Evolutionary conservation across 2,797 vertebrate genomes (phyloP).

Genomic region (Tapirus indicus): DNA sequence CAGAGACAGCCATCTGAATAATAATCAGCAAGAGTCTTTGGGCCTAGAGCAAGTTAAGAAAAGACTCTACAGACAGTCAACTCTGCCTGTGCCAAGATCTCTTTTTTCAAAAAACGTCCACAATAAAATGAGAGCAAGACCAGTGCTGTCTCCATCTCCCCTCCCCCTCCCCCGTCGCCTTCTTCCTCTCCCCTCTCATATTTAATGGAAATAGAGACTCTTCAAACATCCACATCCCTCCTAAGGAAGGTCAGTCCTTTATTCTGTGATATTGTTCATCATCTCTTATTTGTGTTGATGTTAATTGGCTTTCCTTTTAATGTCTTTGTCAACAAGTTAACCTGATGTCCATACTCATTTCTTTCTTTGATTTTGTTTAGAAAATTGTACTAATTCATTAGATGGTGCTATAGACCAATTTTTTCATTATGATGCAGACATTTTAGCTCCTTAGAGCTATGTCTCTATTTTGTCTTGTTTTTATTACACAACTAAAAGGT

Average conservation of each 20-base stretch:
- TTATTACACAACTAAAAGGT: background rate
- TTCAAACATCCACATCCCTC: background rate
- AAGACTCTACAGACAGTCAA: background rate
- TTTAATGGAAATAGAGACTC: background rate
- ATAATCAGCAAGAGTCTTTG: background rate
- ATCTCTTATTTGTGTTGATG: background rate
- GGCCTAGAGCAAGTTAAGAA: background rate
- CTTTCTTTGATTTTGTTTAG: slow-evolving; percentile 17
- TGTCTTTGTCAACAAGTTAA: background rate
- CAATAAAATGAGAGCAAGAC: background rate
- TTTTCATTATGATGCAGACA: background rate
- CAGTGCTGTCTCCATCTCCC: background rate
- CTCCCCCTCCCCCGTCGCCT: rapidly evolving
- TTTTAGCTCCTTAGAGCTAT: background rate
- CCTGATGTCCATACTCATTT: background rate
- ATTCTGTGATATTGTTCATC: background rate
- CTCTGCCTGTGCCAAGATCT: background rate
- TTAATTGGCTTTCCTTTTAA: background rate
- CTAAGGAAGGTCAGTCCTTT: background rate
- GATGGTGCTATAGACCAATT: background rate
- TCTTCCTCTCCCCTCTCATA: background rate
- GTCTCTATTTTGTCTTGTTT: slow-evolving; percentile 42
- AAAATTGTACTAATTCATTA: background rate
- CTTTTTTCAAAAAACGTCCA: background rate
- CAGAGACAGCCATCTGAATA: background rate